phyloP scores from a whole-genome alignment of 1,140 invertebrate genomes.

The Cherax destructor region DNA sequence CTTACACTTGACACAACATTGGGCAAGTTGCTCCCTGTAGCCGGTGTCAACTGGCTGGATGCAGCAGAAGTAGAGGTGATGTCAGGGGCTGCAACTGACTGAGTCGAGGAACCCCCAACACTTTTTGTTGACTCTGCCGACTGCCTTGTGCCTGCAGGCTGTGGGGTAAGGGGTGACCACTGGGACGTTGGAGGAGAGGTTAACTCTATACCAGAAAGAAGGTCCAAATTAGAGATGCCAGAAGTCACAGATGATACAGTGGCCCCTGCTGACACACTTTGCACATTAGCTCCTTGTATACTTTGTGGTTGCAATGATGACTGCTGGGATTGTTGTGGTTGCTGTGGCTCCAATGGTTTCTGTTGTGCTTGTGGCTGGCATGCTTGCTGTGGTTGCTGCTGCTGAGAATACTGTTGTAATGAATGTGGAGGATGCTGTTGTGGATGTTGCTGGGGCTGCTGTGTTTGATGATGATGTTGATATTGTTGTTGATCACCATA shows the following conservation, averaged over 20 bases:
- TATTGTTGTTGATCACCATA: constrained; percentile 44
- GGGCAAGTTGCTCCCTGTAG: constrained; percentile 40
- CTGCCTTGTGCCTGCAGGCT: constrained; percentile 58
- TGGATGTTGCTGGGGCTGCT: constrained; percentile 43
- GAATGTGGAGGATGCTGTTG: constrained; percentile 28
- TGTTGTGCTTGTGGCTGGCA: constrained; percentile 48
- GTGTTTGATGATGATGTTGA: constrained; percentile 31
- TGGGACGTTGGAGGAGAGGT: constrained; percentile 79
- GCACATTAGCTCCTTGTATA: constrained; percentile 22
- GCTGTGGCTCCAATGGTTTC: constrained; percentile 37
- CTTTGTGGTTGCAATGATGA: constrained; percentile 22
- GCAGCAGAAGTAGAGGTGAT: constrained; percentile 43
- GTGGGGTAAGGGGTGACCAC: constrained; percentile 82
- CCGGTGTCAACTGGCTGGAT: constrained; percentile 26
- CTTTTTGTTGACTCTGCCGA: constrained; percentile 4
- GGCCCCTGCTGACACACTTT: constrained; percentile 23
- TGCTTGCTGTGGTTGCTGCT: constrained; percentile 34
- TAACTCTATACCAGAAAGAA: constrained; percentile 86
- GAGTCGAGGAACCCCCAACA: constrained; percentile 18
- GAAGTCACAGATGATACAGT: constrained; percentile 33
- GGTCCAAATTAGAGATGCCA: constrained; percentile 81
- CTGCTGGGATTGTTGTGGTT: constrained; percentile 56
- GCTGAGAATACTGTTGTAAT: constrained; percentile 48
- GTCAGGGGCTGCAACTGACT: constrained; percentile 49
- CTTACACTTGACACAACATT: constrained; percentile 68